These are phyloP conservation scores for Calameuta pallipes DNA, from an alignment of 2,888 invertebrate species.

Conservation along the genomic window DNA sequence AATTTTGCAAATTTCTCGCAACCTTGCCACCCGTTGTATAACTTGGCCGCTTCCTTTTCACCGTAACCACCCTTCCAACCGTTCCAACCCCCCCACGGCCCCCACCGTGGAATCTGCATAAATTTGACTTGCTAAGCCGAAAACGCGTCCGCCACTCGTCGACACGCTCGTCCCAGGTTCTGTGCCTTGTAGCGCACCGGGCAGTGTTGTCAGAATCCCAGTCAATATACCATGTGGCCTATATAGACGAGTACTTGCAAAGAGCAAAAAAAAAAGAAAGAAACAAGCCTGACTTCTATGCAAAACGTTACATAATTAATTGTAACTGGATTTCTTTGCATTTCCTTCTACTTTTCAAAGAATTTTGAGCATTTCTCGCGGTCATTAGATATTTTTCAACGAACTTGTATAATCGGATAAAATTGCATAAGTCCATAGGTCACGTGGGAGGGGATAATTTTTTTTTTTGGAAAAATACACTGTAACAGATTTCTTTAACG, in stretches of 20 bases:
- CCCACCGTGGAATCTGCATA: constrained; percentile 48
- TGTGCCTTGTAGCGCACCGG: not conserved
- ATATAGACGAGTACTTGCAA: not conserved
- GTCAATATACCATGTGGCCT: not conserved
- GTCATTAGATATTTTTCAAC: no score
- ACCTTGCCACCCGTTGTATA: constrained; percentile 26
- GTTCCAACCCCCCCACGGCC: not conserved
- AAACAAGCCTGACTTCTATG: not conserved
- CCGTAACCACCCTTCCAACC: not conserved
- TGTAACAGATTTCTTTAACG: not conserved
- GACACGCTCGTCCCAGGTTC: not conserved
- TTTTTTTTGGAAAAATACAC: not conserved
- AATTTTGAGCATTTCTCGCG: not conserved
- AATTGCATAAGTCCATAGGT: not conserved
- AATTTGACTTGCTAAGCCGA: constrained; percentile 57
- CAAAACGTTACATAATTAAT: not conserved
- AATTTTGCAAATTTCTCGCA: constrained; percentile 33
- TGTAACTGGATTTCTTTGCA: not conserved
- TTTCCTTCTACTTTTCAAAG: not conserved
- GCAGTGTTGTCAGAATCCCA: not conserved
- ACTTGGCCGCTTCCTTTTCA: not conserved
- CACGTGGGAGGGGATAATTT: not conserved
- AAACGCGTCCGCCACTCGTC: not conserved
- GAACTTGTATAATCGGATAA: no score
- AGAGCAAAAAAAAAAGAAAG: not conserved